phyloP scores from a whole-genome alignment of 2,113 vertebrate species.

The Galemys pyrenaicus region DNA sequence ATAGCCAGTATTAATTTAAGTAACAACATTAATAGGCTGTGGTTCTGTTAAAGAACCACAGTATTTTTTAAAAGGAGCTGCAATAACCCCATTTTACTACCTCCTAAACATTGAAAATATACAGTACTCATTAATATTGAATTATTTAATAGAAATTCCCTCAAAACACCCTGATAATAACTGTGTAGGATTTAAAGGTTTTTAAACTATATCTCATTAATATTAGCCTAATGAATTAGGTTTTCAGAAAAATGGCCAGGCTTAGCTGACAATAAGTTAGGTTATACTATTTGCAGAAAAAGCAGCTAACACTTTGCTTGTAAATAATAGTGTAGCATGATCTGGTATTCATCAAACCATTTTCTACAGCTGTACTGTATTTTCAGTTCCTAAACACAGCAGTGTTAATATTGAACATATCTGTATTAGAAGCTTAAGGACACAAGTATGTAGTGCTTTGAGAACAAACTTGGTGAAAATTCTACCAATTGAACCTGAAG shows the following conservation, averaged over 20 bases:
- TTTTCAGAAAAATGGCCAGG: slow-evolving; percentile 23
- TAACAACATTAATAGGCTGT: slow-evolving; percentile 62
- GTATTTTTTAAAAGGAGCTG: slow-evolving; percentile 71
- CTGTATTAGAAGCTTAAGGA: slow-evolving; percentile 38
- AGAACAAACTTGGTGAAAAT: neutral
- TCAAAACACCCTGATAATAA: neutral
- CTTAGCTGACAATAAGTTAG: slow-evolving; percentile 57
- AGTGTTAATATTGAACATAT: neutral
- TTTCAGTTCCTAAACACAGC: neutral
- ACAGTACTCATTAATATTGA: slow-evolving; percentile 53
- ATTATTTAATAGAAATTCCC: slow-evolving; percentile 64
- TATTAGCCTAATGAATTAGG: slow-evolving; percentile 64
- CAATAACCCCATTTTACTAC: slow-evolving; percentile 59
- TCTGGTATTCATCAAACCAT: slow-evolving; percentile 39
- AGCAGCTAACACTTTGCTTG: slow-evolving; percentile 53
- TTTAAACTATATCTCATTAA: slow-evolving; percentile 57
- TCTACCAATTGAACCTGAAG: neutral
- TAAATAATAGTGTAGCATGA: slow-evolving; percentile 35
- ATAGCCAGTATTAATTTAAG: slow-evolving; percentile 66
- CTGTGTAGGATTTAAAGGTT: neutral
- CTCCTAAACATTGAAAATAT: slow-evolving; percentile 64
- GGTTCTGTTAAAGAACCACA: slow-evolving; percentile 64
- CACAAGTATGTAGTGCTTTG: neutral
- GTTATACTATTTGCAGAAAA: slow-evolving; percentile 27
- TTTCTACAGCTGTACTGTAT: neutral